These are phyloP conservation scores for Temnopleurus reevesii DNA, from an alignment of 53 echinoderm and acorn worm species.

Conservation along the genomic window DNA sequence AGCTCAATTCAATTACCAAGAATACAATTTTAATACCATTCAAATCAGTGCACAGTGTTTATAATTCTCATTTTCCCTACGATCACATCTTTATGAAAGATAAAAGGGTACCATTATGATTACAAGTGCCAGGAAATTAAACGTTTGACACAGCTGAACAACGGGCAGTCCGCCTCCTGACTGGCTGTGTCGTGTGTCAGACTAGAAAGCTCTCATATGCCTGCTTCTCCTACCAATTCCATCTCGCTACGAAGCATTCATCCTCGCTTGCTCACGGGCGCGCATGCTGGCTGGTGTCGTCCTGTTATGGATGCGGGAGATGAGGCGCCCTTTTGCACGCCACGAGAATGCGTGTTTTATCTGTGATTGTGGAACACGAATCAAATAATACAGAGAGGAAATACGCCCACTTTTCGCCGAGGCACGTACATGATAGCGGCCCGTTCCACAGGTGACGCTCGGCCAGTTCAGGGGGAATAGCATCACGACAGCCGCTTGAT, in stretches of 20 bases:
- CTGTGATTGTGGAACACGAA: constrained; percentile 5
- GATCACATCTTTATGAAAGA: not conserved
- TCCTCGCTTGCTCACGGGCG: not conserved
- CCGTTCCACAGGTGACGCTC: constrained; percentile 13
- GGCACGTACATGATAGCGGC: constrained; percentile 18
- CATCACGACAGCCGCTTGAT: constrained; percentile 5
- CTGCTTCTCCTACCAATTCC: not conserved
- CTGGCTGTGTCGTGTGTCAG: not conserved
- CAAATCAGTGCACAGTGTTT: not conserved
- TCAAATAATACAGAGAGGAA: not conserved
- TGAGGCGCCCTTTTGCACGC: not conserved
- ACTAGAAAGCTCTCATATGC: not conserved
- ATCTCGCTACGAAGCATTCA: not conserved
- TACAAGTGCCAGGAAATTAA: not conserved
- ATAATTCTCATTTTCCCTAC: not conserved
- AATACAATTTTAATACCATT: not conserved
- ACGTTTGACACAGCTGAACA: constrained; percentile 22
- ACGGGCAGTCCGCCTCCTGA: not conserved
- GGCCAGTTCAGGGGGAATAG: not conserved
- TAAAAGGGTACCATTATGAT: not conserved
- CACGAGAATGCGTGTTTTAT: not conserved
- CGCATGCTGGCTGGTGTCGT: constrained; percentile 15
- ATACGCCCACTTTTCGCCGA: not conserved
- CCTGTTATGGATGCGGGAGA: not conserved
- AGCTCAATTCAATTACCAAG: no score